Evolutionary conservation across 64 coral and sea anemone species (phyloP), one percentile per base, ranked within the genome.

Genomic region (Actinia tenebrosa): DNA sequence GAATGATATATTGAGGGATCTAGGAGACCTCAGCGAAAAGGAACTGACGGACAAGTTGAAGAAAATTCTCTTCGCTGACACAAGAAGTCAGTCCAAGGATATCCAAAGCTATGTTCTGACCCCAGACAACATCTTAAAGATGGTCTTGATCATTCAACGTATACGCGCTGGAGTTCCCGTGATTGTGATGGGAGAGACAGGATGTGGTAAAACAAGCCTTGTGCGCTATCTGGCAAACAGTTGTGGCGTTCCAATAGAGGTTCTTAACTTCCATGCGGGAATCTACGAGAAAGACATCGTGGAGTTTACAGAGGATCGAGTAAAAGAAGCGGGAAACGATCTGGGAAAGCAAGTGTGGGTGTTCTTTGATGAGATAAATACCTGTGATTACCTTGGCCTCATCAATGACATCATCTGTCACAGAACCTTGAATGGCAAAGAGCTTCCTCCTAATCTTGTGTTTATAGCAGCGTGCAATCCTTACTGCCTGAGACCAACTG

Each of bases 41-140:
- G 79, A 98, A 60, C 82, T 98, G n/a, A 89, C 89, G 50, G 86
- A 78, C 3, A 94, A 87, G 71, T 47, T 98, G 10, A 89, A 91
- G 75, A 85, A 78, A 56, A 95, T 95, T 42, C 77, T 83, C 7
- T 78, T 88, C 56, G 56, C 60, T 68, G 75, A 89, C 45, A 75
- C 60, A 4, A 90, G 87, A 44, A 90, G 86, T 27, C 1, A 0
- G 25, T 75, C 69, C 7, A 20, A 62, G 53, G 22, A 56, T 26
- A 56, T 16, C 7, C 18, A 84, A 6, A 78, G 86, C 82, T 98
- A 98, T 52, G 96, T 92, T 17, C 81, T 98, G 15, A 98, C 96
- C n/a, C 96, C 96, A 17, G 96, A 98, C 72, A 98, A 98, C n/a
- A 71, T 98, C 52, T 60, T 98, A 82, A 98, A 98, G 88, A 98